A percentile compares a stretch with the other conserved stretches of the same genome.
These are phyloP conservation scores for Nephrotoma appendiculata DNA, from an alignment of 2,888 invertebrate genomes.

Conservation along the genomic window DNA sequence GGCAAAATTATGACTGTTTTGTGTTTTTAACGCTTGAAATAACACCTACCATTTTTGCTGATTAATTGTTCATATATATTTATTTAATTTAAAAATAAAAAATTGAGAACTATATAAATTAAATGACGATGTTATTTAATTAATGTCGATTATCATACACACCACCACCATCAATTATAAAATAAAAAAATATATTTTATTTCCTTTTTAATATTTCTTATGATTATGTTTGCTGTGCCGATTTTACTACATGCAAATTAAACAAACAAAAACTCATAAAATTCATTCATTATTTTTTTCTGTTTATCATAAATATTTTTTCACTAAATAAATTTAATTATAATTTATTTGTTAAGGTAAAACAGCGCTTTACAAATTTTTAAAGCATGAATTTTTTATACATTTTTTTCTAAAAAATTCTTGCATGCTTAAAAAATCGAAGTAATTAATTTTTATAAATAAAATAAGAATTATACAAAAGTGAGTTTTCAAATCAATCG, in stretches of 20 bases:
- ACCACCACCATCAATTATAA: not conserved
- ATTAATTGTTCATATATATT: slow-evolving; percentile 1
- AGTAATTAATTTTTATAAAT: not conserved
- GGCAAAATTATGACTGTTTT: slow-evolving; percentile 4
- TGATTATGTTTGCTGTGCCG: slow-evolving; percentile 4
- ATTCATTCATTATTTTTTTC: not conserved
- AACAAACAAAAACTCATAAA: not conserved
- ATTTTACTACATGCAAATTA: not conserved
- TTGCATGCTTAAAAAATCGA: not conserved
- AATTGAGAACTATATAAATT: not conserved
- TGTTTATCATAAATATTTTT: not conserved
- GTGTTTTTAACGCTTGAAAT: slow-evolving; percentile 6
- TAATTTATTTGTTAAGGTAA: not conserved
- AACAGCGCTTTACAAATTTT: not conserved
- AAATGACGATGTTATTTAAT: not conserved
- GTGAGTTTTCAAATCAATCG: not conserved
- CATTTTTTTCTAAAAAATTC: not conserved
- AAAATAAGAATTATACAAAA: not conserved
- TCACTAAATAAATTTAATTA: not conserved
- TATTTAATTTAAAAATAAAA: not conserved
- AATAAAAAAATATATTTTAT: not conserved
- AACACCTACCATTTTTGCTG: slow-evolving; percentile 6
- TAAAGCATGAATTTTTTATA: not conserved
- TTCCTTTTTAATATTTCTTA: not conserved
- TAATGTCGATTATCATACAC: not conserved